Conservation (phyloP, 2,888 invertebrate genomes). For the Thecophora atra region DNA sequence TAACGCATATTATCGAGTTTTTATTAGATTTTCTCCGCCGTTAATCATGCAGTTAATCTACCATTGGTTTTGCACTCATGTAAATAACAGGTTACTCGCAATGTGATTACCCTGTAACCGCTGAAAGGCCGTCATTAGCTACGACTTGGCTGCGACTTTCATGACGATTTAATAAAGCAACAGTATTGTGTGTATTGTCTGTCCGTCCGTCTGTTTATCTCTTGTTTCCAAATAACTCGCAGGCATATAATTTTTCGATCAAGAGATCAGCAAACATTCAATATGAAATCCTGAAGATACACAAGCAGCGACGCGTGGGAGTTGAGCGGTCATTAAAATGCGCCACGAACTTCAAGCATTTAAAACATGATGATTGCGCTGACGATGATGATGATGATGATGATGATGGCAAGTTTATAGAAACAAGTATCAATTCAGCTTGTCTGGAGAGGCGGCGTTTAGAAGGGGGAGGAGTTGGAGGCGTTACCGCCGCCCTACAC, state of each 20-base stretch:
- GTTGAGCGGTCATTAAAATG: constrained; percentile 6
- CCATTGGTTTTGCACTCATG: too few species aligned
- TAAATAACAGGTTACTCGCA: too few species aligned
- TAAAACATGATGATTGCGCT: background rate
- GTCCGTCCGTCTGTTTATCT: constrained; percentile 35
- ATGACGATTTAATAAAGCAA: constrained; percentile 28
- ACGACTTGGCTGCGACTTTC: background rate
- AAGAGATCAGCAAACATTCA: constrained; percentile 59
- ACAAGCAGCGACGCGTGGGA: constrained; percentile 17
- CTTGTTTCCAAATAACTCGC: constrained; percentile 53
- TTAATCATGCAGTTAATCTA: too few species aligned
- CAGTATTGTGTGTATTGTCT: constrained; percentile 37
- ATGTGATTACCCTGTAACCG: too few species aligned
- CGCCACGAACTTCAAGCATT: background rate
- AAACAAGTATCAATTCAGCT: constrained; percentile 1
- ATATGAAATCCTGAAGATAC: constrained; percentile 33
- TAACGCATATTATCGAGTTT: too few species aligned
- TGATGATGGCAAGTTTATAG: background rate
- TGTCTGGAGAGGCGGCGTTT: background rate
- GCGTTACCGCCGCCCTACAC: constrained; percentile 15
- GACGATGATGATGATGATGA: background rate
- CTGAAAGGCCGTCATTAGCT: background rate
- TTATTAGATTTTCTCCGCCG: too few species aligned
- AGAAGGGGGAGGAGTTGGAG: background rate
- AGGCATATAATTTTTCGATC: constrained; percentile 59